phyloP scores from a whole-genome alignment of 2,113 vertebrate genomes.

The Jacana jacana region DNA sequence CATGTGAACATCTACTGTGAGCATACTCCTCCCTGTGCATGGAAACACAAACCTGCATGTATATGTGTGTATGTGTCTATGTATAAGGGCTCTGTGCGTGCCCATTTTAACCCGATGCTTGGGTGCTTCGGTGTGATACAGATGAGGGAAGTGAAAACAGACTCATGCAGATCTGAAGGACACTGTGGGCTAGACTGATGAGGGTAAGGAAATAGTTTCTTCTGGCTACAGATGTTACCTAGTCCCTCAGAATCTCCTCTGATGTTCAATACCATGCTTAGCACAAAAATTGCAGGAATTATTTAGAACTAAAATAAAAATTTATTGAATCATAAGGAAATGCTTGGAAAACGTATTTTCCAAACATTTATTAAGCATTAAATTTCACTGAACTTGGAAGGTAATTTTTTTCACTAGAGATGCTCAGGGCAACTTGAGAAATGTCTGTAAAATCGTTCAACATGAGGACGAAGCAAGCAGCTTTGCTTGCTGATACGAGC shows the following conservation, averaged over 20 bases:
- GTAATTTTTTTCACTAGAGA: neutral
- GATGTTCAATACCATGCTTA: neutral
- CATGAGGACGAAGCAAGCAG: neutral
- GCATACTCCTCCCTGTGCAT: fast-evolving
- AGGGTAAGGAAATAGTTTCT: neutral
- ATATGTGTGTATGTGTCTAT: fast-evolving
- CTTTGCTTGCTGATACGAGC: neutral
- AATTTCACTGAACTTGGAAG: neutral
- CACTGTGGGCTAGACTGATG: neutral
- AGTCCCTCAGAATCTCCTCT: neutral
- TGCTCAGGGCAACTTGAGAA: neutral
- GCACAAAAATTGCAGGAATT: neutral
- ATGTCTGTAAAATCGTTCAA: neutral
- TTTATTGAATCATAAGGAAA: neutral
- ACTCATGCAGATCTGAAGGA: neutral
- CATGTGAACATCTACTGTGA: fast-evolving
- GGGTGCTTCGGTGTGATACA: neutral
- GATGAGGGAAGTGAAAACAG: neutral
- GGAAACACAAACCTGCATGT: fast-evolving
- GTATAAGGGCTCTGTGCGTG: neutral
- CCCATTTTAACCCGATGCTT: neutral
- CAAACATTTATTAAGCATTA: neutral
- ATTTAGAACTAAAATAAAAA: neutral
- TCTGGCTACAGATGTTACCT: neutral
- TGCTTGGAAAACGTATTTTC: neutral